These are phyloP conservation scores for Clytia hemisphaerica DNA, from an alignment of 30 jellyfish, hydroid and myxozoan genomes.

Conservation along the genomic window DNA sequence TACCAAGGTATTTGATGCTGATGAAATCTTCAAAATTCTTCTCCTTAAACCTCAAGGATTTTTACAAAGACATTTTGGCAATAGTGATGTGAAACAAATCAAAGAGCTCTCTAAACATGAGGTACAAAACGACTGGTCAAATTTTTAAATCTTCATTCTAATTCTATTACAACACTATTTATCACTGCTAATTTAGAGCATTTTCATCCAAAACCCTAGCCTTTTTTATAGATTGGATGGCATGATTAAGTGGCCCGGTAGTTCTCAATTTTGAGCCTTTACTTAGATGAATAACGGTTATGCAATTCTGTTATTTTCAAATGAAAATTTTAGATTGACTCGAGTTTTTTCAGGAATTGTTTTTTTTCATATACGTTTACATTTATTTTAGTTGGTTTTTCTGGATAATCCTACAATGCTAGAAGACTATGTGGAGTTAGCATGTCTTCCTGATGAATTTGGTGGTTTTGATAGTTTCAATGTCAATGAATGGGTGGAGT, in stretches of 20 bases:
- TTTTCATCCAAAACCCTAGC: no score
- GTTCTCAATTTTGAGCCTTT: background rate
- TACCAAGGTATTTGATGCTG: slow-evolving; percentile 33
- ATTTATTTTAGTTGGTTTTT: slow-evolving; percentile 31
- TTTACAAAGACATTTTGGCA: slow-evolving; percentile 66
- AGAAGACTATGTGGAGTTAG: slow-evolving; percentile 45
- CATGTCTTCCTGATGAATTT: slow-evolving; percentile 67
- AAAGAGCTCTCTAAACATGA: slow-evolving; percentile 43
- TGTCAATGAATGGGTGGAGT: slow-evolving; percentile 85
- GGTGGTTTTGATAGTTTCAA: slow-evolving; percentile 64
- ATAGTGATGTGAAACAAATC: slow-evolving; percentile 35
- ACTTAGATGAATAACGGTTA: background rate
- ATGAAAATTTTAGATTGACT: background rate
- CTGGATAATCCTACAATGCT: slow-evolving; percentile 43
- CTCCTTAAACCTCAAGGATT: slow-evolving; percentile 84
- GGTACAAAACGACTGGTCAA: no score
- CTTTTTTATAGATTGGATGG: no score
- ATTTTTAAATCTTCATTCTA: background rate
- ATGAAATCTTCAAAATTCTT: slow-evolving; percentile 40
- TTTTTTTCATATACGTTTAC: background rate
- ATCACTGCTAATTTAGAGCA: no score
- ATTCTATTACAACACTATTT: no score
- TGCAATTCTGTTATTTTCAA: background rate
- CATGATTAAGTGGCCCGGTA: no score
- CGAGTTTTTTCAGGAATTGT: background rate